Conservation (phyloP, 2,797 vertebrate species). For the Danio albolineatus region DNA sequence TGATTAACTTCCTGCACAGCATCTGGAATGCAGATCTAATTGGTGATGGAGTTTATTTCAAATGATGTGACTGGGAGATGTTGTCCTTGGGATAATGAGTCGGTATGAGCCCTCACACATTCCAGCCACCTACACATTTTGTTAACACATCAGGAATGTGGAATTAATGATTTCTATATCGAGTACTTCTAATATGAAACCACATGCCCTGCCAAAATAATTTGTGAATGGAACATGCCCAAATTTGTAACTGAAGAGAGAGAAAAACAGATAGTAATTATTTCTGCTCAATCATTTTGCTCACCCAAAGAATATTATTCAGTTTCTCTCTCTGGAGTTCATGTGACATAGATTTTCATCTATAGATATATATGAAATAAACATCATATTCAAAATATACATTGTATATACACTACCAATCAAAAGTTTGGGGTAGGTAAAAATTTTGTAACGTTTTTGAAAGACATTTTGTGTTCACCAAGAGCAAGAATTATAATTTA, state of each 20-base stretch:
- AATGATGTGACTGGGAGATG: conserved; percentile 22
- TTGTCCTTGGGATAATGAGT: conserved; percentile 32
- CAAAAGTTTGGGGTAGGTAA: background rate
- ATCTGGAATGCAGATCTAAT: conserved; percentile 48
- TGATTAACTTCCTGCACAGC: conserved; percentile 32
- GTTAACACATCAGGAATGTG: conserved; percentile 55
- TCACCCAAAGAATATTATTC: background rate
- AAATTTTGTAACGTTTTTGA: background rate
- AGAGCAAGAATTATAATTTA: background rate
- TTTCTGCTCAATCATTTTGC: background rate
- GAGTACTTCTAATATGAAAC: conserved; percentile 47
- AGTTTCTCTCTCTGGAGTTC: background rate
- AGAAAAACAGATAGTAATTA: background rate
- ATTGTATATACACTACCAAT: too few relatives aligned
- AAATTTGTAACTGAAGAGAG: conserved; percentile 27
- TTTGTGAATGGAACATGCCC: conserved; percentile 35
- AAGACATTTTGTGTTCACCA: background rate
- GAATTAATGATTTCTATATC: conserved; percentile 46
- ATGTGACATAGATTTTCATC: background rate
- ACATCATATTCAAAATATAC: too few relatives aligned
- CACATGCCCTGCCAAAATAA: conserved; percentile 46
- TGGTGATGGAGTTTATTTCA: conserved; percentile 47
- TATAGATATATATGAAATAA: background rate
- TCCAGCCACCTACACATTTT: conserved; percentile 52
- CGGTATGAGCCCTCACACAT: conserved; percentile 31